Evolutionary conservation across 2,113 vertebrate genomes (phyloP).

Genomic region (Aegypius monachus): DNA sequence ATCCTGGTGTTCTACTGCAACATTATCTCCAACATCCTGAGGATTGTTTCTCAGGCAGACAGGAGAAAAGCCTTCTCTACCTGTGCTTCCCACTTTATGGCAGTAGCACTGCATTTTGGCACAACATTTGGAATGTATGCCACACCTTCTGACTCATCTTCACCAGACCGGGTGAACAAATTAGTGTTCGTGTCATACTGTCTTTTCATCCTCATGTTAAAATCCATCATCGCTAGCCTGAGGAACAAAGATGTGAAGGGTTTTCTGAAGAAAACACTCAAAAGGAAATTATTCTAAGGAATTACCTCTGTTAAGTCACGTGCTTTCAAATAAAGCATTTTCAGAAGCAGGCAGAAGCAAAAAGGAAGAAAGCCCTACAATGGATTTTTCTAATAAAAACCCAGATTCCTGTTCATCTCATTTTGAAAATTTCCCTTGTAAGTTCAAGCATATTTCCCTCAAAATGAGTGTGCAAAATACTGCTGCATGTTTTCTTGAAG

Average conservation of each 20-base stretch:
- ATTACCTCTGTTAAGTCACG: not conserved
- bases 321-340: not conserved
- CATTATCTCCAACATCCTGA: not conserved
- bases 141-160: not conserved
- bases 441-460: not conserved
- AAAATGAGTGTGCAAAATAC: not conserved
- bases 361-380: not conserved
- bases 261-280: not conserved
- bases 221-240: constrained; percentile 47
- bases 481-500: not conserved
- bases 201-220: constrained; percentile 34
- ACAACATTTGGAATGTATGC: not conserved
- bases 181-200: constrained; percentile 13
- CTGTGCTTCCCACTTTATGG: constrained; percentile 19
- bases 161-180: constrained; percentile 14
- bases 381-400: not conserved
- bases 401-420: not conserved
- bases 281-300: not conserved
- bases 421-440: not conserved
- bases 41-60: not conserved
- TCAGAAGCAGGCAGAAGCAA: not conserved
- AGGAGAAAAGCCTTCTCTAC: constrained; percentile 4
- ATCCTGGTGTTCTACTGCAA: constrained; percentile 17
- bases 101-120: constrained; percentile 31
- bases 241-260: constrained; percentile 40